Conservation (phyloP, 2,797 vertebrate genomes). For the Halcyon chelicuti region DNA sequence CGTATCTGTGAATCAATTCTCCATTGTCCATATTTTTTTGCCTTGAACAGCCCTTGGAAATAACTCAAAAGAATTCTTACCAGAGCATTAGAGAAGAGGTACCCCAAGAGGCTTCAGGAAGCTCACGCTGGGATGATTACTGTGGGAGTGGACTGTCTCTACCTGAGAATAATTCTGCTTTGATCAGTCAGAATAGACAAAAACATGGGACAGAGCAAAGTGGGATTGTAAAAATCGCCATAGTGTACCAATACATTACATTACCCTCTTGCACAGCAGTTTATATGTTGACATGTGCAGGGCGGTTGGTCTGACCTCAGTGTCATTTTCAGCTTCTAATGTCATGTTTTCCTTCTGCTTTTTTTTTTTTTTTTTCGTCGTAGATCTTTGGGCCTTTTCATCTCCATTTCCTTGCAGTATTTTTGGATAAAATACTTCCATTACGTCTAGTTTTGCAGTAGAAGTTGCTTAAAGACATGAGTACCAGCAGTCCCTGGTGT, state of each 20-base stretch:
- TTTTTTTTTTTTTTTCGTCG: neutral
- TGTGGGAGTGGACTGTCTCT: neutral
- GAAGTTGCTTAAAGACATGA: neutral
- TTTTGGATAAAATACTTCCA: neutral
- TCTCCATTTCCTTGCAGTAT: neutral
- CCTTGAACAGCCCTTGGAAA: neutral
- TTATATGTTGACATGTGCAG: neutral
- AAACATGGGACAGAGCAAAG: neutral
- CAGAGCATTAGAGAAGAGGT: neutral
- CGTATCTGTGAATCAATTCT: neutral
- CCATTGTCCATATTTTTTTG: neutral
- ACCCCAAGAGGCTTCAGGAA: neutral
- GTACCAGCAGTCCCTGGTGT: neutral
- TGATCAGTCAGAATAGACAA: neutral
- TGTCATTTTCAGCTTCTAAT: neutral
- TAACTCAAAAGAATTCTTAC: neutral
- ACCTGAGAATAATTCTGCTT: neutral
- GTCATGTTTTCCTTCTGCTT: neutral
- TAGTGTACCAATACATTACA: rapidly evolving
- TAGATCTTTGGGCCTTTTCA: neutral
- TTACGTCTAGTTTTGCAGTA: neutral
- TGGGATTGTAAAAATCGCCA: neutral
- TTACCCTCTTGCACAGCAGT: neutral
- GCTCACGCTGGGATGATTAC: rapidly evolving
- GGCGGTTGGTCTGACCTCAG: neutral